Base-by-base conservation (phyloP, 2,797 vertebrate genomes). In the Gymnocypris eckloni region DNA sequence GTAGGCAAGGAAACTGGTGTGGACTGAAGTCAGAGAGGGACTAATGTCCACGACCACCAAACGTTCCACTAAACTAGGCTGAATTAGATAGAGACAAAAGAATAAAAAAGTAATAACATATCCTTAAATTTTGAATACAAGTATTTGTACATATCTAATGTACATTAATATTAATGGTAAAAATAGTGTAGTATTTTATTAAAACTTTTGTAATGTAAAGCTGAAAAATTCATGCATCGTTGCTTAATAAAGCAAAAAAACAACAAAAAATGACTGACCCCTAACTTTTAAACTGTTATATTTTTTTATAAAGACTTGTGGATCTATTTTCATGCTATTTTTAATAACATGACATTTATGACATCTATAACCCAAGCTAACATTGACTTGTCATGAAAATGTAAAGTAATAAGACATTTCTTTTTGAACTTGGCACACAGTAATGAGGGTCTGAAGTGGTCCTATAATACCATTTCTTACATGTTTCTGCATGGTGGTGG, bases 11-110 rank as follows among this genome's bases (percentile, higher is more conserved):
- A 98, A 97, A 87, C 95, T 90, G 0, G 94, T 96, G 73, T 93
- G 86, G 0, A 90, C 86, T 0, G 91, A 48, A 0, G 94, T 95
- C 48, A 91, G 90, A 10, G 91, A 84, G 0, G 98, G 98, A 88
- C 96, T 96, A 78, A 99, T 97, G 92, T 99, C 98, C 48, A 99
- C 97, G 0, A 95, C 96, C 82, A 99, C 95, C 88, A 99, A 91
- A 75, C 96, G 93, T 83, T 99, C 98, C 90, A 99, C 97, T 87
- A 99, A 84, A 78, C 94, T 91, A 7, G 98, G 96, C 98, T 99
- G 82, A 22, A 80, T 2, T 39, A 13, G 15, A 45, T 0, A 79
- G 45, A 79, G 33, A 54, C 22, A 73, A 78, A 81, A n/a, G 15
- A 59, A 9, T 37, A 9, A 67, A 22, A 41, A 41, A 8, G 18